A percentile compares a stretch with the other conserved stretches of the same genome.
phyloP scores from a whole-genome alignment of 2,888 invertebrate species.

The Archaeoteleia sp. region DNA sequence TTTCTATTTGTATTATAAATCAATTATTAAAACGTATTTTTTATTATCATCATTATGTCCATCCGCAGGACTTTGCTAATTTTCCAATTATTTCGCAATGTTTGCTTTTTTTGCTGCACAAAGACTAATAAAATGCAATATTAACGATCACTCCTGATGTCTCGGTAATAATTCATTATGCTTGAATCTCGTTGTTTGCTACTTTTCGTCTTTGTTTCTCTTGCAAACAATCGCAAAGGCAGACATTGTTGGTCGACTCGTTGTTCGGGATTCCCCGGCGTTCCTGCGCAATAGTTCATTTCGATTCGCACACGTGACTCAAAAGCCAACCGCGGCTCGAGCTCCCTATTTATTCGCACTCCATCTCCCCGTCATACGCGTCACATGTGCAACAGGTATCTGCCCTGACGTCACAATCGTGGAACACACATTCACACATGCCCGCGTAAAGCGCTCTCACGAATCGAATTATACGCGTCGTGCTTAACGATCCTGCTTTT shows the following conservation, averaged over 20 bases:
- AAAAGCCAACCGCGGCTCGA: conserved; percentile 22
- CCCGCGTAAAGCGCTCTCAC: conserved; percentile 5
- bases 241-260: conserved; percentile 7
- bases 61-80: too few species aligned
- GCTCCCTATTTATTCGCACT: conserved; percentile 24
- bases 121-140: too few species aligned
- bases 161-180: too few species aligned
- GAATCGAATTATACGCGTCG: conserved; percentile 2
- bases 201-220: too few species aligned
- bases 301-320: conserved; percentile 52
- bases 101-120: too few species aligned
- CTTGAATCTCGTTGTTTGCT: too few species aligned
- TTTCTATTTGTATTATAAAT: too few species aligned
- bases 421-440: conserved; percentile 33
- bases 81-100: too few species aligned
- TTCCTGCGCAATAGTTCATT: conserved; percentile 24
- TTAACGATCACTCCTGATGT: too few species aligned
- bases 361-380: conserved; percentile 37
- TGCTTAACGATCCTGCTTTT: not conserved
- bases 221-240: not conserved
- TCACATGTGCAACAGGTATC: conserved; percentile 65
- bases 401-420: conserved; percentile 60
- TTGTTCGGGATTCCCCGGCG: conserved; percentile 12
- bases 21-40: too few species aligned
- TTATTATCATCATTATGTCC: too few species aligned